Percentiles rank a stretch among this genome's conserved stretches.
Evolutionary conservation across 2,113 vertebrate species (phyloP).

Genomic region (Corythaeola cristata): DNA sequence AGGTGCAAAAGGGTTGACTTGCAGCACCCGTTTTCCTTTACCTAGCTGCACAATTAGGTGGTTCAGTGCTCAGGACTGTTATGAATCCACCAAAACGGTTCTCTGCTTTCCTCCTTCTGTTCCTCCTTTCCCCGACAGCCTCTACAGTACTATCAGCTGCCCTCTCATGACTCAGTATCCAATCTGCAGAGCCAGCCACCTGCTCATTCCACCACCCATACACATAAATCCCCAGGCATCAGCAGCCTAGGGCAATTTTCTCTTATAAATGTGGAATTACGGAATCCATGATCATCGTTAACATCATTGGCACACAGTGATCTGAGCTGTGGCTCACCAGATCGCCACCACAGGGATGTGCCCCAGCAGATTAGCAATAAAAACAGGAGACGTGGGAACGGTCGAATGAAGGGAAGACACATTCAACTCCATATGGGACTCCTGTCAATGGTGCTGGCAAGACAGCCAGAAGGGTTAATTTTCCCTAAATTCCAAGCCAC

Average conservation of each 20-base stretch:
- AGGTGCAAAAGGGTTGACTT: background rate
- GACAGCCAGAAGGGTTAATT: background rate
- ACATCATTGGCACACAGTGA: background rate
- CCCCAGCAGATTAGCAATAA: background rate
- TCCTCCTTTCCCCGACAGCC: accelerated
- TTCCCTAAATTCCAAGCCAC: background rate
- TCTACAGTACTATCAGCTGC: background rate
- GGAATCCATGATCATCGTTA: background rate
- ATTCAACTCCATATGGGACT: background rate
- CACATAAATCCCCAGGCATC: background rate
- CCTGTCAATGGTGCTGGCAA: accelerated
- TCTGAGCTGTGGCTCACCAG: background rate
- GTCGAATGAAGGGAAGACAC: background rate
- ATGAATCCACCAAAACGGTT: background rate
- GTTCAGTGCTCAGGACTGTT: background rate
- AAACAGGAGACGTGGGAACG: background rate
- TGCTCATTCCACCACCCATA: background rate
- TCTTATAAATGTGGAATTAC: background rate
- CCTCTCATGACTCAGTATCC: background rate
- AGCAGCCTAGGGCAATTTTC: background rate
- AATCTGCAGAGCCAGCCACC: background rate
- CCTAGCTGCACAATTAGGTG: background rate
- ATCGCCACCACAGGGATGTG: background rate
- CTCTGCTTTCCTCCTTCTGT: background rate
- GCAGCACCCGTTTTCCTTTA: accelerated